phyloP scores from a whole-genome alignment of 2,113 vertebrate genomes.

The Petaurus breviceps region DNA sequence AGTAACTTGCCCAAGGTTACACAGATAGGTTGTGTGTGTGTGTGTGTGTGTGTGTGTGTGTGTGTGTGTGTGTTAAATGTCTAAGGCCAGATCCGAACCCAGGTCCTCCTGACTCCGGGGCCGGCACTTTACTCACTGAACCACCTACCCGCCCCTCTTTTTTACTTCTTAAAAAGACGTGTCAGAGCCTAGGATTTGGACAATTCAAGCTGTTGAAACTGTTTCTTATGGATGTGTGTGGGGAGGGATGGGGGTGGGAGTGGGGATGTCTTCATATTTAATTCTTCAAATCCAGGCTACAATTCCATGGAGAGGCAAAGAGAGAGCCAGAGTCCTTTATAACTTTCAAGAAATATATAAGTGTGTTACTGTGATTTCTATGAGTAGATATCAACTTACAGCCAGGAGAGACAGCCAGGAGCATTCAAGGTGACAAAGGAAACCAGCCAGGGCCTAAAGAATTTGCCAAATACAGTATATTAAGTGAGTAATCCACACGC shows the following conservation, averaged over 20 bases:
- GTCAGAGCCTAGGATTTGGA: not conserved
- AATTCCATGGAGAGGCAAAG: not conserved
- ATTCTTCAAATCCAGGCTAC: not conserved
- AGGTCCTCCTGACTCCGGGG: too few relatives aligned
- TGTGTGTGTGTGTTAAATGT: too few relatives aligned
- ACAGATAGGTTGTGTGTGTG: too few relatives aligned
- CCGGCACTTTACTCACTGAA: too few relatives aligned
- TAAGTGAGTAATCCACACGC: not conserved
- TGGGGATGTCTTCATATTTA: not conserved
- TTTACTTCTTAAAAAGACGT: not conserved
- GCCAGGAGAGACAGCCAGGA: slow-evolving; percentile 4
- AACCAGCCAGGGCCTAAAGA: not conserved
- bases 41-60: too few relatives aligned
- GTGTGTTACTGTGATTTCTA: not conserved
- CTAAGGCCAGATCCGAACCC: too few relatives aligned
- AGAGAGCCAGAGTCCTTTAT: not conserved
- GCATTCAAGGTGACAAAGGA: not conserved
- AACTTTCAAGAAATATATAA: not conserved
- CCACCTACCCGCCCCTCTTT: too few relatives aligned
- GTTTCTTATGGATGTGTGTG: not conserved
- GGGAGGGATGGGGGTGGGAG: too few relatives aligned
- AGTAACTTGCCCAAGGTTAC: too few relatives aligned
- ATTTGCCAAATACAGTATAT: not conserved
- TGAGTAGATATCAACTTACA: not conserved
- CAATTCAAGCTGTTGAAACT: not conserved